These are phyloP conservation scores for Microctonus brassicae DNA, from an alignment of 2,888 invertebrate genomes.

Conservation along the genomic window DNA sequence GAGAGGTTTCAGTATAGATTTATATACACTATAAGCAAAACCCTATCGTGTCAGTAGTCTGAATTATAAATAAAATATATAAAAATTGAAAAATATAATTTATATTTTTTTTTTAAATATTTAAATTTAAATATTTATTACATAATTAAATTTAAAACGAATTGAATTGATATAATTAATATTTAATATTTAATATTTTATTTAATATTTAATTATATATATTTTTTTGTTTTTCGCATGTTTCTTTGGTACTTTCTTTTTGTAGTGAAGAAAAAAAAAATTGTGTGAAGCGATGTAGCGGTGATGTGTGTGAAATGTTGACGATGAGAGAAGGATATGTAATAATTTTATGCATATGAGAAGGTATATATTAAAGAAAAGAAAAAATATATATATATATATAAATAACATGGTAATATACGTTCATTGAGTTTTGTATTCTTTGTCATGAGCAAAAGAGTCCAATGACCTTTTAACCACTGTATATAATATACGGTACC, in stretches of 20 bases:
- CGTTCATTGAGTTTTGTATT: constrained; percentile 30
- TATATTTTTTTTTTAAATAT: no score
- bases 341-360: constrained; percentile 2
- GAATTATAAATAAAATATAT: not conserved
- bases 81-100: no score
- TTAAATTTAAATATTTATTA: no score
- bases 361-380: constrained; percentile 8
- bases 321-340: not conserved
- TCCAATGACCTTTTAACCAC: constrained; percentile 28
- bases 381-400: not conserved
- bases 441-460: not conserved
- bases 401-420: constrained; percentile 14
- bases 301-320: constrained; percentile 31
- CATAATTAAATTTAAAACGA: no score
- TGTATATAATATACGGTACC: constrained; percentile 34
- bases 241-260: not conserved
- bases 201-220: not conserved
- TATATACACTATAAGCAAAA: not conserved
- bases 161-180: no score
- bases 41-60: not conserved
- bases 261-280: constrained; percentile 8
- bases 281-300: constrained; percentile 31
- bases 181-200: no score
- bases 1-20: not conserved
- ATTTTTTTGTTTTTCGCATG: not conserved